A percentile compares a stretch with the other conserved stretches of the same genome.
These are phyloP conservation scores for Cirrhinus molitorella DNA, from an alignment of 2,797 vertebrate genomes.

Conservation along the genomic window DNA sequence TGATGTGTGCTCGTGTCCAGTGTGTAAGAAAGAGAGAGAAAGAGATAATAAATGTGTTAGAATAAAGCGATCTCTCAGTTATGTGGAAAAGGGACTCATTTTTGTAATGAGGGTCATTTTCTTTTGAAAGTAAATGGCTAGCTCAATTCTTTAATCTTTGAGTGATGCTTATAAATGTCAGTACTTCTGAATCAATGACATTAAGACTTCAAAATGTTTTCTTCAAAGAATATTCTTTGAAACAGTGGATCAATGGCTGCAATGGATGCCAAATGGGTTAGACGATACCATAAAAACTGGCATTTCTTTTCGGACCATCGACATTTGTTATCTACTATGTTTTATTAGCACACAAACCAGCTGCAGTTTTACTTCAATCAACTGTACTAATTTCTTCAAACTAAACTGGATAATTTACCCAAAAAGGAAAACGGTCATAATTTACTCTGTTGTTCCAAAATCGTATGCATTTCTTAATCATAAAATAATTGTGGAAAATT, in stretches of 20 bases:
- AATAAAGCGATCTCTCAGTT: slow-evolving; percentile 30
- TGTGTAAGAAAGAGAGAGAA: neutral
- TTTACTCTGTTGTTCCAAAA: neutral
- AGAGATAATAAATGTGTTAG: slow-evolving; percentile 12
- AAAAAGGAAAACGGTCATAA: neutral
- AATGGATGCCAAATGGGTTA: neutral
- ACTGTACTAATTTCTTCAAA: neutral
- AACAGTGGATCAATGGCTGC: neutral
- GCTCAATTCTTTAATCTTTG: slow-evolving; percentile 23
- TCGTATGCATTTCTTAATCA: neutral
- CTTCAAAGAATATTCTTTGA: neutral
- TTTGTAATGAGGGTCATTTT: slow-evolving; percentile 15
- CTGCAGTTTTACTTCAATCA: neutral
- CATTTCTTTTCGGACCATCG: neutral
- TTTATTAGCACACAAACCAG: neutral
- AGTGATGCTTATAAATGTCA: slow-evolving; percentile 28
- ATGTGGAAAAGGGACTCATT: neutral
- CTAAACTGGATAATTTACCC: neutral
- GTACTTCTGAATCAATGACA: slow-evolving; percentile 15
- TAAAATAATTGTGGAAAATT: neutral
- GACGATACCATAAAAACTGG: neutral
- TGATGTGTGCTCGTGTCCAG: slow-evolving; percentile 56
- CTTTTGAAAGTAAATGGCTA: slow-evolving; percentile 14
- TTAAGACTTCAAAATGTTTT: slow-evolving; percentile 16
- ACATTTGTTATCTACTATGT: neutral